These are phyloP conservation scores for Bufotes viridis DNA, from an alignment of 2,797 vertebrate species.

Conservation along the genomic window DNA sequence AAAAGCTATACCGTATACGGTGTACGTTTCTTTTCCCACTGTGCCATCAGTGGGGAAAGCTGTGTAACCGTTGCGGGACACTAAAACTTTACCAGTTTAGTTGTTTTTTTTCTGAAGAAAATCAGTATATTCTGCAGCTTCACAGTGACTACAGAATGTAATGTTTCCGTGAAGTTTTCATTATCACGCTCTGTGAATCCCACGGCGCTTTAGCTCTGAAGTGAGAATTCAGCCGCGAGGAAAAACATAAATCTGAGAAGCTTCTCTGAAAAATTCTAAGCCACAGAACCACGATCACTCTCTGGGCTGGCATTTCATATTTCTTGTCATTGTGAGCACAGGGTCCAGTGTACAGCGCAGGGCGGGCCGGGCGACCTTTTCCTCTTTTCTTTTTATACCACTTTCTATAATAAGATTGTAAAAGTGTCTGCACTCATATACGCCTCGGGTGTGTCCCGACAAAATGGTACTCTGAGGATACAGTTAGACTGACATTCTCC, in stretches of 20 bases:
- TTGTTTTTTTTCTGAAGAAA: slow-evolving; percentile 12
- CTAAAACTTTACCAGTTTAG: background rate
- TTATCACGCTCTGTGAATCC: slow-evolving; percentile 20
- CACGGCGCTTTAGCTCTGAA: slow-evolving; percentile 22
- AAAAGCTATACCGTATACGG: too few species aligned
- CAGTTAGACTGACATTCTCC: too few species aligned
- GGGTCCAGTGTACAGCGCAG: background rate
- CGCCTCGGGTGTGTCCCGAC: background rate
- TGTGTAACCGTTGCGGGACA: background rate
- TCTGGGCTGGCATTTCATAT: slow-evolving; percentile 13
- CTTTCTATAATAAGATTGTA: background rate
- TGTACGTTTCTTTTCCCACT: too few species aligned
- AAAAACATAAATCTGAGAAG: slow-evolving; percentile 20
- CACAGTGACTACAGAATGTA: slow-evolving; percentile 12
- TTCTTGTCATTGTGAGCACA: background rate
- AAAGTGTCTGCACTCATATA: background rate
- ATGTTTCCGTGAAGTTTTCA: slow-evolving; percentile 33
- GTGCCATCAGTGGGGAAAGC: background rate
- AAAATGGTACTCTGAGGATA: background rate
- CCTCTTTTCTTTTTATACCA: background rate
- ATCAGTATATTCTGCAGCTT: slow-evolving; percentile 13
- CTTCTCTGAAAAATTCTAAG: background rate
- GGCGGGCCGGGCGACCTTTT: background rate
- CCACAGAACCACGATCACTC: background rate
- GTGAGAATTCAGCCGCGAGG: slow-evolving; percentile 28